Conservation (phyloP, 2,888 invertebrate genomes). For the Heliconius sara region DNA sequence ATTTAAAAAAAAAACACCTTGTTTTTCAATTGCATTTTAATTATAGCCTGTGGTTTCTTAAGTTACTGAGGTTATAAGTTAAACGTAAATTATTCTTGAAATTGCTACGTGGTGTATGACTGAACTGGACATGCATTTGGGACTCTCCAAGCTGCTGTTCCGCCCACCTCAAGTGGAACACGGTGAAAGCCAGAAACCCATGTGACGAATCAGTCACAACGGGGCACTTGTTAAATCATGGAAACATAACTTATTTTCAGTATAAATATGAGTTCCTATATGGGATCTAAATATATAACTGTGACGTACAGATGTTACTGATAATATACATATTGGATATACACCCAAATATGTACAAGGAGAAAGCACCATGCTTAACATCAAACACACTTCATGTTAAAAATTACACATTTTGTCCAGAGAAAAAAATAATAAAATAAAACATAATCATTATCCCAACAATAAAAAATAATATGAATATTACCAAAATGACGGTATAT, state of each 20-base stretch:
- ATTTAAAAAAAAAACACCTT: constrained; percentile 20
- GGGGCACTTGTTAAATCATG: not conserved
- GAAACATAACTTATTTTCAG: not conserved
- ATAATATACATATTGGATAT: not conserved
- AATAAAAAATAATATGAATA: constrained; percentile 13
- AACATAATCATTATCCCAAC: constrained; percentile 15
- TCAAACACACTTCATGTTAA: not conserved
- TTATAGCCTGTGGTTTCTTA: constrained; percentile 20
- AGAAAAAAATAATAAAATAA: not conserved
- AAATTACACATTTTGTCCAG: not conserved
- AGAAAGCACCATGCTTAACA: not conserved
- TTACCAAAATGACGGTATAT: constrained; percentile 29
- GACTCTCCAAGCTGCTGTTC: not conserved
- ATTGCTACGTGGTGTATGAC: not conserved
- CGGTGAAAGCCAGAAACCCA: not conserved
- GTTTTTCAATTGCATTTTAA: constrained; percentile 18
- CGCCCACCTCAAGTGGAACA: not conserved
- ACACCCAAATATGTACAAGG: not conserved
- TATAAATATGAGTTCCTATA: not conserved
- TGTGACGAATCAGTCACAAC: not conserved
- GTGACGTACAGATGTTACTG: not conserved
- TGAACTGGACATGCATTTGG: not conserved
- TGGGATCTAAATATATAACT: not conserved
- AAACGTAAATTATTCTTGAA: not conserved
- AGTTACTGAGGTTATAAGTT: not conserved